Base-by-base conservation (phyloP, 2,797 vertebrate genomes). In the Coregonus ussuriensis region DNA sequence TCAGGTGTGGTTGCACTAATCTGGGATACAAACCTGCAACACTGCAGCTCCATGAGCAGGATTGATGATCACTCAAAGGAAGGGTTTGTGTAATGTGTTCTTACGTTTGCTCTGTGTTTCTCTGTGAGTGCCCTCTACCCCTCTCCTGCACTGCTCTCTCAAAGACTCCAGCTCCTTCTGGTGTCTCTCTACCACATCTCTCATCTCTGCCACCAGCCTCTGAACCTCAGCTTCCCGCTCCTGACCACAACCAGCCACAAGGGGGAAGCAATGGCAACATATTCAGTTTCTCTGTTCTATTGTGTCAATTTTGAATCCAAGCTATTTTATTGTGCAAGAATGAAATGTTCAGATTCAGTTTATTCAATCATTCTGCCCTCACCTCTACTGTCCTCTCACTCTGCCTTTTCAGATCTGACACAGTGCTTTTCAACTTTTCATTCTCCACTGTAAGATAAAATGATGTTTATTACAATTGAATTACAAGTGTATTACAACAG, bases 91-190 rank as follows among this genome's bases (percentile, higher is more conserved):
- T 71, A 54, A 3, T 35, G 33, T 16, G 25, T 16, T 33, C 87
- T 91, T 77, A 94, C 93, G 0, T 72, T 89, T 86, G 51, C 7
- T 77, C 35, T 85, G 69, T 2, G 33, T 41, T 71, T 92, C 79
- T 25, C 33, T 85, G 52, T 68, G 84, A 16, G 68, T 74, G 0
- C 84, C 84, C 72, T 92, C 88, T 59, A 67, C 68, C 77, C 89
- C 81, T 0, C 77, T 72, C 71, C 56, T 76, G 73, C 78, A 66
- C 85, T 86, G 85, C 73, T 76, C 81, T 31, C 62, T 83, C 0
- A 82, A 33, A 51, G 87, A 53, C 84, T 92, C 81, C 35, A 93
- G 80, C 88, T 77, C 93, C 91, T 89, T 89, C 93, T 94, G 77
- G 90, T 94, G 94, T 79, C 80, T 81, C 33, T 89, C 87, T 72